A percentile compares a stretch with the other conserved stretches of the same genome.
These are phyloP conservation scores for Xestoiulus laeticollis DNA, from an alignment of 2,888 invertebrate species.

Conservation along the genomic window DNA sequence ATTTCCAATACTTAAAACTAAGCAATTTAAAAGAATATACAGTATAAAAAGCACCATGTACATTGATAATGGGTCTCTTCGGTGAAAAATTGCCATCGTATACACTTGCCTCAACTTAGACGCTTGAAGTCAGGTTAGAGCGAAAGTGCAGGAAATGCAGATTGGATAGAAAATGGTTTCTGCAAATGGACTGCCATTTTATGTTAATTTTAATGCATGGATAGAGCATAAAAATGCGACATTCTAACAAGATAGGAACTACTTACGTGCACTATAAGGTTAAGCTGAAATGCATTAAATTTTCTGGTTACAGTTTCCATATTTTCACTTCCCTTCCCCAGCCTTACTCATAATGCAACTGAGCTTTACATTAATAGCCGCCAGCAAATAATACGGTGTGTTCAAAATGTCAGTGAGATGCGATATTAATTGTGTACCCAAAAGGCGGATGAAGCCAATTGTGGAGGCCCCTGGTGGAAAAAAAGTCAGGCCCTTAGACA, in stretches of 20 bases:
- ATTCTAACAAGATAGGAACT: not conserved
- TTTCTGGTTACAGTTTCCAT: conserved; percentile 10
- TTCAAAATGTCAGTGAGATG: no score
- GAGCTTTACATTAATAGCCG: not conserved
- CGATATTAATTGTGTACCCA: no score
- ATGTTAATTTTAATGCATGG: conserved; percentile 18
- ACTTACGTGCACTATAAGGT: conserved; percentile 19
- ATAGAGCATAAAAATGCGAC: conserved; percentile 6
- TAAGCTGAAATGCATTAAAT: conserved; percentile 16
- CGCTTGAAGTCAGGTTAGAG: conserved; percentile 26
- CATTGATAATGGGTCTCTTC: not conserved
- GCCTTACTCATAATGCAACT: not conserved
- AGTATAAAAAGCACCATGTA: not conserved
- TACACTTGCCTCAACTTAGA: not conserved
- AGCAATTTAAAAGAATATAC: not conserved
- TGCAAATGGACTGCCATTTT: conserved; percentile 15
- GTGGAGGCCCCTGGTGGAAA: no score
- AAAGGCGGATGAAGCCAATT: no score
- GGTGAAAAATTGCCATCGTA: not conserved
- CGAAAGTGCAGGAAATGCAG: conserved; percentile 26
- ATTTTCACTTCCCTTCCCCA: not conserved
- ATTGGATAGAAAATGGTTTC: conserved; percentile 18
- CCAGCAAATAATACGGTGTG: not conserved
- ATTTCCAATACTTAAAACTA: not conserved
- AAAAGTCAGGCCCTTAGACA: no score